Evolutionary conservation across 2,797 vertebrate species (phyloP).

Genomic region (Microctenopoma lineatum): DNA sequence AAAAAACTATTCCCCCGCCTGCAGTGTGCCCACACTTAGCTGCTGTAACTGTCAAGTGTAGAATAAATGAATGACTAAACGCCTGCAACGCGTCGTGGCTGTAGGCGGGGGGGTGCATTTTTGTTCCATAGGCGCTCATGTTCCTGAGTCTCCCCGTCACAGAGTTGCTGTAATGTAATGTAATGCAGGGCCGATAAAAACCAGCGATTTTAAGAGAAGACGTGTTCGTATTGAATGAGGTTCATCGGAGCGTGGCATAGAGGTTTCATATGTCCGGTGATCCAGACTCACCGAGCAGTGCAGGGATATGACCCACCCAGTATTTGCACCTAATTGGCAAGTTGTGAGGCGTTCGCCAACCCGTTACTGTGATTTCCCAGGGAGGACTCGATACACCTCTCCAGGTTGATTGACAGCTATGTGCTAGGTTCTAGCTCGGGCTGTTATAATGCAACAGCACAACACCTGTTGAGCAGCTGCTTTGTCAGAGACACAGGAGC

Average conservation of each 20-base stretch:
- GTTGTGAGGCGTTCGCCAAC: too few relatives aligned
- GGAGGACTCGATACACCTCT: too few relatives aligned
- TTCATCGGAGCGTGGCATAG: constrained; percentile 2
- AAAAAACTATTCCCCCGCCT: constrained; percentile 41
- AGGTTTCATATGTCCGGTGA: too few relatives aligned
- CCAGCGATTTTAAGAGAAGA: constrained; percentile 6
- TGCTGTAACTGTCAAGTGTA: constrained; percentile 26
- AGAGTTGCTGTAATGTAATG: background rate
- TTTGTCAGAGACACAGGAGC: background rate
- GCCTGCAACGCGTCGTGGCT: constrained; percentile 1
- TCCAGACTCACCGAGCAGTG: too few relatives aligned
- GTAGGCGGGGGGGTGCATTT: constrained; percentile 14
- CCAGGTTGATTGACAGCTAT: background rate
- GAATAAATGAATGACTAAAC: constrained; percentile 34
- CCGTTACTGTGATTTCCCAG: too few relatives aligned
- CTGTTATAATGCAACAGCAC: background rate
- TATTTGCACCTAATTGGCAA: too few relatives aligned
- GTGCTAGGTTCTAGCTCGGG: too few relatives aligned
- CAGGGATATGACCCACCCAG: too few relatives aligned
- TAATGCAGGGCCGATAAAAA: constrained; percentile 28
- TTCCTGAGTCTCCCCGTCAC: constrained; percentile 6
- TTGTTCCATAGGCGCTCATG: constrained; percentile 28
- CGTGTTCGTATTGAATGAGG: constrained; percentile 1
- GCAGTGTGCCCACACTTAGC: constrained; percentile 28
- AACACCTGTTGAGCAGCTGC: background rate